Evolutionary conservation across 2,797 vertebrate species (phyloP).

Genomic region (Sebastes diaconus): DNA sequence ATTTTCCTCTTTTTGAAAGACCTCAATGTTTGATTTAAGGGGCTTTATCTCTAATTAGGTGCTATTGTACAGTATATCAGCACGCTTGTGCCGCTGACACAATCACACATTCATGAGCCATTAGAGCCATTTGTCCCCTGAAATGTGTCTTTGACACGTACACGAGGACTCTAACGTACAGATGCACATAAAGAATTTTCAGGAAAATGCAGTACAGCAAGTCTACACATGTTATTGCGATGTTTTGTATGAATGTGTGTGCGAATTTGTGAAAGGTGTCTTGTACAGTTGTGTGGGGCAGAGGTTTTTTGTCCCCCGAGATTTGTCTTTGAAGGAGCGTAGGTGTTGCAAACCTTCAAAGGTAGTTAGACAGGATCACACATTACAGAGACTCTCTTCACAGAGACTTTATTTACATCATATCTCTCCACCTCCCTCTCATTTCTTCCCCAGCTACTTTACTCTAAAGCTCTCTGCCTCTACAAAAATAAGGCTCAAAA

Average conservation of each 20-base stretch:
- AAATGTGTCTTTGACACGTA: neutral
- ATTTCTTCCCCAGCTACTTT: slow-evolving; percentile 40
- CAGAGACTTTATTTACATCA: slow-evolving; percentile 75
- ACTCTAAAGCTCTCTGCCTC: slow-evolving; percentile 47
- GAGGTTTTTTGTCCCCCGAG: slow-evolving; percentile 46
- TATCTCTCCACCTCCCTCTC: slow-evolving; percentile 4
- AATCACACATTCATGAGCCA: neutral
- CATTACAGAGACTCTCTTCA: slow-evolving; percentile 63
- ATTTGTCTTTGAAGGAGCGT: slow-evolving; percentile 65
- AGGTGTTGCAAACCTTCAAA: slow-evolving; percentile 72
- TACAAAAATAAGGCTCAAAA: slow-evolving; percentile 41
- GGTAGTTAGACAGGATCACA: slow-evolving; percentile 62
- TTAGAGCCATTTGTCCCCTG: slow-evolving; percentile 12
- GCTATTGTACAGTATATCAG: neutral
- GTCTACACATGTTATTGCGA: neutral
- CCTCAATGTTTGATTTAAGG: slow-evolving; percentile 2
- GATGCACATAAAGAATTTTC: neutral
- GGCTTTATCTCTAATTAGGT: slow-evolving; percentile 5
- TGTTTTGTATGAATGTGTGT: neutral
- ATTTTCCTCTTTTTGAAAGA: neutral
- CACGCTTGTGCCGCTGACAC: neutral
- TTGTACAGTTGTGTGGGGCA: slow-evolving; percentile 46
- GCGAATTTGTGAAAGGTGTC: neutral
- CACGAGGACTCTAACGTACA: neutral
- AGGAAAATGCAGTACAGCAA: neutral